These are phyloP conservation scores for Listronotus bonariensis DNA, from an alignment of 1,140 invertebrate species.

Conservation along the genomic window DNA sequence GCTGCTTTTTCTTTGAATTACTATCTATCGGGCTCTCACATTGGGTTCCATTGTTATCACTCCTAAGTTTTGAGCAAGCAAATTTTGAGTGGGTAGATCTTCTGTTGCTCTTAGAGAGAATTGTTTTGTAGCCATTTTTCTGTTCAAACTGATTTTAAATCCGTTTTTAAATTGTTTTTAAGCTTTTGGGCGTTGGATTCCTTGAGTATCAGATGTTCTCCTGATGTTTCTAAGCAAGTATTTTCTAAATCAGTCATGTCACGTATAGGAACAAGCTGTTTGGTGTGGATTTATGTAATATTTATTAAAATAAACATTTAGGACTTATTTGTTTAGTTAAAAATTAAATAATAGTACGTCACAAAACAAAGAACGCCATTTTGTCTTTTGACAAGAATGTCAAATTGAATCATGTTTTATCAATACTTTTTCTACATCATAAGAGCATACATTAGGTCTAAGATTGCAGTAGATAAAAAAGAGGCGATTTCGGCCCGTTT, in stretches of 20 bases:
- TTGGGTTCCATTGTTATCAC: constrained; percentile 1
- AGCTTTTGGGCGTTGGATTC: constrained; percentile 18
- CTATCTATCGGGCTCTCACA: not conserved
- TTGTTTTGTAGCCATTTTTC: constrained; percentile 27
- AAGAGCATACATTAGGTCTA: no score
- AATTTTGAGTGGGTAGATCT: constrained; percentile 20
- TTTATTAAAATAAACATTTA: constrained; percentile 23
- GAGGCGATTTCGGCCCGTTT: no score
- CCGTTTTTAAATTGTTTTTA: constrained; percentile 17
- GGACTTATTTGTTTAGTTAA: constrained; percentile 2
- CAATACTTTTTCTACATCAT: no score
- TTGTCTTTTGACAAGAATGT: constrained; percentile 8
- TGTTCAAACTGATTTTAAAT: constrained; percentile 24
- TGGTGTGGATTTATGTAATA: constrained; percentile 11
- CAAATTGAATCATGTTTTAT: no score
- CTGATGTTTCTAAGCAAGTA: constrained; percentile 13
- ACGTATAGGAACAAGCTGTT: constrained; percentile 19
- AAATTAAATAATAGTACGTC: constrained; percentile 12
- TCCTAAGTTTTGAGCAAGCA: not conserved
- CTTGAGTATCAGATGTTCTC: constrained; percentile 9
- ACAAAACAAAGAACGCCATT: constrained; percentile 31
- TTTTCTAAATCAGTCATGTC: constrained; percentile 30
- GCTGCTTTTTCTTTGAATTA: not conserved
- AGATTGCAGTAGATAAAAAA: no score
- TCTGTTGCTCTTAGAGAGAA: constrained; percentile 32